Conservation (phyloP, 2,113 vertebrate genomes). For the Peromyscus maniculatus region DNA sequence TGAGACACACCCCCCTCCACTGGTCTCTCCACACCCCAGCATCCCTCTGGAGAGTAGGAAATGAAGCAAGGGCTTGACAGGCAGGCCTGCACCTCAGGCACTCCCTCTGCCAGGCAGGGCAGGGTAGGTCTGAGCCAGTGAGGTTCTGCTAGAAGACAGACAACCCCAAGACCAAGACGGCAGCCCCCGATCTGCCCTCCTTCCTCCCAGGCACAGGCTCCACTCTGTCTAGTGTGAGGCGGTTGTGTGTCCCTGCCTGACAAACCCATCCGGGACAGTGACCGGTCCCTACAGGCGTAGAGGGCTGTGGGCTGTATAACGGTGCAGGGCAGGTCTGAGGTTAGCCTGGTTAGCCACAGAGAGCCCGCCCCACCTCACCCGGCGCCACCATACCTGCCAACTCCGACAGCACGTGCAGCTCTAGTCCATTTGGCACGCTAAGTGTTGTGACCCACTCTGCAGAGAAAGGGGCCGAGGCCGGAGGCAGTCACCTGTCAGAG, state of each 20-base stretch:
- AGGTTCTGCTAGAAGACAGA: rapidly evolving
- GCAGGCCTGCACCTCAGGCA: rapidly evolving
- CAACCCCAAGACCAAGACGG: rapidly evolving
- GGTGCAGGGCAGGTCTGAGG: neutral
- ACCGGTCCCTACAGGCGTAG: rapidly evolving
- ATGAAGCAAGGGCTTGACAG: neutral
- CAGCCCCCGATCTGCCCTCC: neutral
- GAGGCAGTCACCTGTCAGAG: rapidly evolving
- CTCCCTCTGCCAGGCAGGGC: neutral
- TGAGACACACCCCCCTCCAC: neutral
- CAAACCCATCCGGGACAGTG: neutral
- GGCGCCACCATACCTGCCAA: rapidly evolving
- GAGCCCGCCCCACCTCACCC: neutral
- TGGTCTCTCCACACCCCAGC: rapidly evolving
- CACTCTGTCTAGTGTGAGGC: rapidly evolving
- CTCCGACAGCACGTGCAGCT: rapidly evolving
- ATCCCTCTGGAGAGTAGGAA: neutral
- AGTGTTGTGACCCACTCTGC: neutral
- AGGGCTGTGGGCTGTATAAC: neutral
- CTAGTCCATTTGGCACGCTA: neutral
- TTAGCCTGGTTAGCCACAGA: neutral
- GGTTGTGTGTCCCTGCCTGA: rapidly evolving
- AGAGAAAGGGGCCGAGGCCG: neutral
- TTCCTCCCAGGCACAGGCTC: neutral
- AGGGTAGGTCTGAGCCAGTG: rapidly evolving